Evolutionary conservation across 2,113 vertebrate species (phyloP).

Genomic region (Leuciscus idus): DNA sequence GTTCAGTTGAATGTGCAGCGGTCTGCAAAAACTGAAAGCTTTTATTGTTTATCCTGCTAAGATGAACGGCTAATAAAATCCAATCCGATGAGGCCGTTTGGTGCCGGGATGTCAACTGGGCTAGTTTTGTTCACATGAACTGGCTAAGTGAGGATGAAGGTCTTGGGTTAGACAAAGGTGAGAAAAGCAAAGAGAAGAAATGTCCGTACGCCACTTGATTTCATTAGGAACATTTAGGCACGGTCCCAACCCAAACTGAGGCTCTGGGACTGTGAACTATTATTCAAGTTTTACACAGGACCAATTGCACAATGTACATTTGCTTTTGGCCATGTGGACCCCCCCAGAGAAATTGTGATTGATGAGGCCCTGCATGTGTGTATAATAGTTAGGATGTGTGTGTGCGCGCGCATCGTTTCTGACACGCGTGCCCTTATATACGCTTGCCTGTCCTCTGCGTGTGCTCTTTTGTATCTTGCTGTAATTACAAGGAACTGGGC

Average conservation of each 20-base stretch:
- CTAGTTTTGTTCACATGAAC: slow-evolving; percentile 42
- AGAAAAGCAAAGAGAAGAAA: slow-evolving; percentile 59
- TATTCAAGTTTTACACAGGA: slow-evolving; percentile 70
- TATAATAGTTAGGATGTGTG: slow-evolving; percentile 32
- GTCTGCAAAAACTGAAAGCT: neutral
- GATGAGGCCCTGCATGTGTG: slow-evolving; percentile 64
- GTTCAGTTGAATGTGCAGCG: neutral
- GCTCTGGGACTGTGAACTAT: slow-evolving; percentile 72
- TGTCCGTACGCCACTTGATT: slow-evolving; percentile 67
- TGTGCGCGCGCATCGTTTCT: slow-evolving; percentile 5
- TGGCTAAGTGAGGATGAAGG: slow-evolving; percentile 48
- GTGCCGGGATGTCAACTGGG: slow-evolving; percentile 46
- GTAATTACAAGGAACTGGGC: slow-evolving; percentile 49
- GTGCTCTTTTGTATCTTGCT: slow-evolving; percentile 34
- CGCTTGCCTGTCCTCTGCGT: slow-evolving; percentile 31
- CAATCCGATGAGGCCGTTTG: slow-evolving; percentile 56
- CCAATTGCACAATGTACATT: slow-evolving; percentile 72
- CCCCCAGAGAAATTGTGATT: slow-evolving; percentile 70
- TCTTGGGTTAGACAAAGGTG: slow-evolving; percentile 43
- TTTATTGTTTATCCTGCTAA: slow-evolving; percentile 24
- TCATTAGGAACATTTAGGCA: slow-evolving; percentile 72
- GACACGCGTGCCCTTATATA: slow-evolving; percentile 10
- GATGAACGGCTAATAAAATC: slow-evolving; percentile 59
- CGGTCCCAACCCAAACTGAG: slow-evolving; percentile 67
- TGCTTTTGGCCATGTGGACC: slow-evolving; percentile 67